Conservation (phyloP, 2,888 invertebrate genomes). For the Erebia epiphron region DNA sequence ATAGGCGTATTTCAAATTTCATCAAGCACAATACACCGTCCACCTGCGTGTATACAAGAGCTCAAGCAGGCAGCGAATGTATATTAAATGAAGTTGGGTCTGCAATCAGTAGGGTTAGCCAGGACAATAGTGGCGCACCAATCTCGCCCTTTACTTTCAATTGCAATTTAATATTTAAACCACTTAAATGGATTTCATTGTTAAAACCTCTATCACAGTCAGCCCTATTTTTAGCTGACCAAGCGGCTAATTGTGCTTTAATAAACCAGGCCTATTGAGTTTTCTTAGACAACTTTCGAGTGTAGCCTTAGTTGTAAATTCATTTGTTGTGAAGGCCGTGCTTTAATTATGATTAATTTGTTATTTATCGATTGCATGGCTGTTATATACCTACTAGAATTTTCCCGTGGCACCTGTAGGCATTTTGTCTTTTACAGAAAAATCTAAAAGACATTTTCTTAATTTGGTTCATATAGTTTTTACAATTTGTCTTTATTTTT, state of each 20-base stretch:
- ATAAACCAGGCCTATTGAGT: slow-evolving; percentile 39
- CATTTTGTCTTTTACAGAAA: no score
- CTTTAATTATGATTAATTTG: slow-evolving; percentile 30
- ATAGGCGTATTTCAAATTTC: slow-evolving; percentile 26
- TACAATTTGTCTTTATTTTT: no score
- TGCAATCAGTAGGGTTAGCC: slow-evolving; percentile 76
- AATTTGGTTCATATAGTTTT: no score
- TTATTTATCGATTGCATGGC: slow-evolving; percentile 14
- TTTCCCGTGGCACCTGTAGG: not conserved
- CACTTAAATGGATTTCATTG: slow-evolving; percentile 81
- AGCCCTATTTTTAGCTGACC: slow-evolving; percentile 42
- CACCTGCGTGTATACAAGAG: slow-evolving; percentile 50
- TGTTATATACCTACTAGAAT: not conserved
- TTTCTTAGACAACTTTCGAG: slow-evolving; percentile 50
- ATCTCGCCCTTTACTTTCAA: slow-evolving; percentile 79
- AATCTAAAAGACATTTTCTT: no score
- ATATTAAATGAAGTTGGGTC: slow-evolving; percentile 78
- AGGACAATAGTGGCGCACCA: slow-evolving; percentile 79
- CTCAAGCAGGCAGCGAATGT: slow-evolving; percentile 62
- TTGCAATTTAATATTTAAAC: slow-evolving; percentile 81
- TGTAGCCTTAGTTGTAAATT: slow-evolving; percentile 46
- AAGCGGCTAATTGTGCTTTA: slow-evolving; percentile 40
- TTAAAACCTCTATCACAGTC: slow-evolving; percentile 51
- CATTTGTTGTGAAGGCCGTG: slow-evolving; percentile 43
- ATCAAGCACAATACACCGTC: slow-evolving; percentile 31